Conservation (phyloP, 53 echinoderm and acorn worm genomes). For the Apostichopus leukothele region DNA sequence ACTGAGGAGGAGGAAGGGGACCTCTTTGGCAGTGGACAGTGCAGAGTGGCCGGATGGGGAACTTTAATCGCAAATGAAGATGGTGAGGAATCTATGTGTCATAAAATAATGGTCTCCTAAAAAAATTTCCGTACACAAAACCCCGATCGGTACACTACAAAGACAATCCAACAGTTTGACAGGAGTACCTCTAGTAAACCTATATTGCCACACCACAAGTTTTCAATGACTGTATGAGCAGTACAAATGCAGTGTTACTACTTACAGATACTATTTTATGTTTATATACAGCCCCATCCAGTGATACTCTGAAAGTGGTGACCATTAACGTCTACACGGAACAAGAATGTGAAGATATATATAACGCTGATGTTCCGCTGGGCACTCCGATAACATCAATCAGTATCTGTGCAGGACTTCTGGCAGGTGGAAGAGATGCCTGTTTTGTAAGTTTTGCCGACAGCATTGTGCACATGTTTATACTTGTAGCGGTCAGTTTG, state of each 20-base stretch:
- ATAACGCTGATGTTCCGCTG: neutral
- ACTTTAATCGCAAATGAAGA: neutral
- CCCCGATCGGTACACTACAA: too few relatives aligned
- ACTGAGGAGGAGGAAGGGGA: neutral
- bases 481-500: too few relatives aligned
- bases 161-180: too few relatives aligned
- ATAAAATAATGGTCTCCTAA: neutral
- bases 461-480: too few relatives aligned
- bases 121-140: too few relatives aligned
- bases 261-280: too few relatives aligned
- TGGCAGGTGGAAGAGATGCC: neutral
- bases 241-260: too few relatives aligned
- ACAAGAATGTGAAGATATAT: neutral
- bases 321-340: neutral
- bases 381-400: neutral
- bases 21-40: neutral
- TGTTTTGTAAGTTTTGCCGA: neutral
- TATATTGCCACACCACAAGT: too few relatives aligned
- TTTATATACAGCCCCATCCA: neutral
- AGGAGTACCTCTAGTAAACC: too few relatives aligned
- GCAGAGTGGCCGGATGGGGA: conserved; percentile 39
- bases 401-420: neutral
- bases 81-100: neutral
- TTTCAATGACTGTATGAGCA: too few relatives aligned
- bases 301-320: neutral